Evolutionary conservation across 2,797 vertebrate genomes (phyloP).

Genomic region (Myotis planiceps): DNA sequence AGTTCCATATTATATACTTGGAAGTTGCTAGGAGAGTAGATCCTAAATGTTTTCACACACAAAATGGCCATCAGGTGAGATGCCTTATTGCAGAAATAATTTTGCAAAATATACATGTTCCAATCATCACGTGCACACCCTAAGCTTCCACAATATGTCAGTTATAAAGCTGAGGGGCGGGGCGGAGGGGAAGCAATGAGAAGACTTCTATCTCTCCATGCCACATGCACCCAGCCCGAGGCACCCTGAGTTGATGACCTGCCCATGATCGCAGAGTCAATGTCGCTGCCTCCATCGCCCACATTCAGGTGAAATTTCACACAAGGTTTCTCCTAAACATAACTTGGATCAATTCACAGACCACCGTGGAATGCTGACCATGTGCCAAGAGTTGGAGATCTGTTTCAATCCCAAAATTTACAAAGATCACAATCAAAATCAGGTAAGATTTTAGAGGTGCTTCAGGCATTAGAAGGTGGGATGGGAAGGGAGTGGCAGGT

Average conservation of each 20-base stretch:
- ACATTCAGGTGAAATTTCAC: background rate
- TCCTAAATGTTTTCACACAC: background rate
- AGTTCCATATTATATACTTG: background rate
- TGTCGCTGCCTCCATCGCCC: background rate
- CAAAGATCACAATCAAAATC: background rate
- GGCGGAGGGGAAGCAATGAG: rapidly evolving
- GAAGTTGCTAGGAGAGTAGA: background rate
- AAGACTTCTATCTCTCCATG: background rate
- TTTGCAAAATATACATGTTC: background rate
- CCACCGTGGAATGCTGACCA: no score
- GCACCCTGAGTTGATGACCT: background rate
- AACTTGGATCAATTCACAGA: background rate
- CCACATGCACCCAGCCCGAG: background rate
- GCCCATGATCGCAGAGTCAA: background rate
- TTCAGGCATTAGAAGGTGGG: background rate
- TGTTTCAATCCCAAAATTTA: background rate
- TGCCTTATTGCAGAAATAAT: background rate
- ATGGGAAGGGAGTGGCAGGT: background rate
- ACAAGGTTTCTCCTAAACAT: background rate
- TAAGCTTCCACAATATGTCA: background rate
- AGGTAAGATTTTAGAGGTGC: background rate
- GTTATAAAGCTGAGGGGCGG: background rate
- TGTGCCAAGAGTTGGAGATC: background rate
- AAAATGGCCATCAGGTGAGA: background rate
- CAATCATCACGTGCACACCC: background rate